Evolutionary conservation across 2,888 invertebrate genomes (phyloP).

Genomic region (Pristionchus fissidentatus): DNA sequence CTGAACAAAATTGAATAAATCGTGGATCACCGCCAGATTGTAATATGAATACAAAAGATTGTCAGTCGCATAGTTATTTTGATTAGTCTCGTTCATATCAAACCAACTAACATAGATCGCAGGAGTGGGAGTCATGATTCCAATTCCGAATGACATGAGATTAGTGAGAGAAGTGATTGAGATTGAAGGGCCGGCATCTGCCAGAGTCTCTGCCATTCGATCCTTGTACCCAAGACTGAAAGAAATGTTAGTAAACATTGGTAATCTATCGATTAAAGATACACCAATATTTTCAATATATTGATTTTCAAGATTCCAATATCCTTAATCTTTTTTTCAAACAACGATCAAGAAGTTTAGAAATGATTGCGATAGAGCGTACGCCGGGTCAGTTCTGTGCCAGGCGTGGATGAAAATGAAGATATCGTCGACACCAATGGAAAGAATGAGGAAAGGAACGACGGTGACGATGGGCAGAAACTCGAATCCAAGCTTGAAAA

Average conservation of each 20-base stretch:
- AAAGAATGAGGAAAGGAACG: slow-evolving; percentile 74
- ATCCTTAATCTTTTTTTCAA: neutral
- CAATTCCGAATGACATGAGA: slow-evolving; percentile 73
- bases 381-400: slow-evolving; percentile 67
- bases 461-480: slow-evolving; percentile 74
- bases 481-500: slow-evolving; percentile 70
- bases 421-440: slow-evolving; percentile 75
- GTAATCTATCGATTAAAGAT: neutral
- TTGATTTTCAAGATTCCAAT: neutral
- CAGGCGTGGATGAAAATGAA: slow-evolving; percentile 75
- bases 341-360: neutral
- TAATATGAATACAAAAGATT: too few relatives aligned
- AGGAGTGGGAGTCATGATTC: slow-evolving; percentile 74
- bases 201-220: slow-evolving; percentile 70
- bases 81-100: neutral
- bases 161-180: slow-evolving; percentile 75
- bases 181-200: slow-evolving; percentile 74
- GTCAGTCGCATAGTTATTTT: too few relatives aligned
- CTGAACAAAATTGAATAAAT: neutral
- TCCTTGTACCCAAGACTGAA: slow-evolving; percentile 51
- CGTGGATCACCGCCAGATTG: neutral
- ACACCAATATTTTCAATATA: too few relatives aligned
- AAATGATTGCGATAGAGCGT: too few relatives aligned
- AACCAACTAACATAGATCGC: slow-evolving; percentile 66
- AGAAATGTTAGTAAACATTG: too few relatives aligned